Base-by-base conservation (phyloP, 2,797 vertebrate species). In the Schizothorax lantsangensis region DNA sequence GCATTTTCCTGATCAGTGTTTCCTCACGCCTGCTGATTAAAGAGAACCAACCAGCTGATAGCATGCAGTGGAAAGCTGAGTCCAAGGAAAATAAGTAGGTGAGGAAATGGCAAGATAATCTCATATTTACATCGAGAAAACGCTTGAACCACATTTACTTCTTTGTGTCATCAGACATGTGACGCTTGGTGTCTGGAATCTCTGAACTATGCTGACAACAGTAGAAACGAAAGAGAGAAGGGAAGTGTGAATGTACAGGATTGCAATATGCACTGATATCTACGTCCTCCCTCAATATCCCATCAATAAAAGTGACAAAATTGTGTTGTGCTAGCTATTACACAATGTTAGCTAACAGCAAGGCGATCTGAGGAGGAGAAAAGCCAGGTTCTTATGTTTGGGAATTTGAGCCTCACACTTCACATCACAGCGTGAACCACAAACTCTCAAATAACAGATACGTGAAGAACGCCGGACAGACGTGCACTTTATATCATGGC, bases 81-180 rank as follows among this genome's bases (percentile, higher is more conserved):
- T 36, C 59, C 45, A 68, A 81, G 45, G 17, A 49, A 84, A 86
- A 74, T 11, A 82, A 52, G 30, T 78, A 82, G 69, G 85, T 75
- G 21, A 74, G 73, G 49, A 81, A 80, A 81, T 84, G 64, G 62
- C 54, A 52, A 85, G 52, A 57, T 75, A 69, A 36, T 49, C 85
- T 84, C 69, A 79, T 66, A 81, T 88, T 82, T 77, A 66, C 69
- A 74, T 4, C 54, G 43, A 62, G 69, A 43, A 81, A 86, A 86
- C 23, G 23, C 57, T 68, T 64, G 6, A 30, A 12, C 23, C 36
- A 66, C 64, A 49, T 71, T 78, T 47, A 40, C 57, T 57, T 78
- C 57, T 26, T 74, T 52, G 47, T 68, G 62, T 85, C 84, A 84
- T 59, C 36, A 84, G 66, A 82, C 47, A 73, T 62, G 17, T 78